Percentiles rank a stretch among this genome's conserved stretches.
These are phyloP conservation scores for Physella acuta DNA, from an alignment of 1,140 invertebrate species.

Conservation along the genomic window DNA sequence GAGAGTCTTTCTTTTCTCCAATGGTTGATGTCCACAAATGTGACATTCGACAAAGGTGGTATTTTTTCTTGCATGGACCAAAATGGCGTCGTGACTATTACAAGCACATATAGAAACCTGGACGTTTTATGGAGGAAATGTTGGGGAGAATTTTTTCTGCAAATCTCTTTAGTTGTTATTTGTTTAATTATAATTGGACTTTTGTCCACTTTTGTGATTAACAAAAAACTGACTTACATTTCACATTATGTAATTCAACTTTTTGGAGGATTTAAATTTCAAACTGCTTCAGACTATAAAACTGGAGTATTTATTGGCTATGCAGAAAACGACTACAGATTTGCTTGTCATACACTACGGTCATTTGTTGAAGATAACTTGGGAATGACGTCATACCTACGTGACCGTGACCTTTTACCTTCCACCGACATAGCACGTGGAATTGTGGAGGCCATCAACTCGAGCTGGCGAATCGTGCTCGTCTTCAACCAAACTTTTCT, in stretches of 20 bases:
- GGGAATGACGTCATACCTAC: background rate
- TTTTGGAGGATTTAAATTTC: background rate
- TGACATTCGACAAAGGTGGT: background rate
- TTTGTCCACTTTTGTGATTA: background rate
- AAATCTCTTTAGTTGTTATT: background rate
- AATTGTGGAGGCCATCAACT: background rate
- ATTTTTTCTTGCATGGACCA: background rate
- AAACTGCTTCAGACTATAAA: background rate
- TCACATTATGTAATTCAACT: background rate
- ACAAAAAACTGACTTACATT: background rate
- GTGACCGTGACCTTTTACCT: background rate
- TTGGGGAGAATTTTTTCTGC: background rate
- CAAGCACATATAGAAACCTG: background rate
- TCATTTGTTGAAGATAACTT: background rate
- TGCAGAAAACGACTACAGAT: background rate
- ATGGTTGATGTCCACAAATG: background rate
- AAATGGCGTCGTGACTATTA: background rate
- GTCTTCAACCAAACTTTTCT: slow-evolving; percentile 3
- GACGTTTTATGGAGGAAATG: background rate
- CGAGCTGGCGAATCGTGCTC: slow-evolving; percentile 1
- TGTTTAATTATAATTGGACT: background rate
- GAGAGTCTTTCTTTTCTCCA: slow-evolving; percentile 3
- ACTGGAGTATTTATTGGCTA: slow-evolving; percentile 5
- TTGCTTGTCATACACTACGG: background rate
- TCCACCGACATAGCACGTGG: background rate